Evolutionary conservation across 2,797 vertebrate genomes (phyloP), one percentile per base, ranked within the genome.

Genomic region (Dicrostonyx torquatus): DNA sequence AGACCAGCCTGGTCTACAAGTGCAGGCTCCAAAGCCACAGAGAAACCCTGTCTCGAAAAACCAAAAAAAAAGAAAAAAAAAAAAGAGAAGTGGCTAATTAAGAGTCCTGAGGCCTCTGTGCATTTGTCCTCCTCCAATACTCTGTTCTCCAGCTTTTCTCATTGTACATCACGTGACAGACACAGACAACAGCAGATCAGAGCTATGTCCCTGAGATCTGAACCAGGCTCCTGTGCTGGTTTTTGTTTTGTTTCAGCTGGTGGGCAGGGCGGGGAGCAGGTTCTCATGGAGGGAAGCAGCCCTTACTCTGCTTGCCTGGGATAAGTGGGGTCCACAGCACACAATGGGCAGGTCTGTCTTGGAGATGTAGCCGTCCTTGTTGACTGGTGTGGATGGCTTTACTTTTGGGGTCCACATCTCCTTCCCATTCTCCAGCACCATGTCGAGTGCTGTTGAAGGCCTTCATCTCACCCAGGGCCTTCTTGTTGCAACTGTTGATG

Each of bases 381-480:
- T 99, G 82, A 99, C 99, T 0, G 99, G 99, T 93, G 99, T 99
- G 0, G 99, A 99, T 82, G 99, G 99, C 98, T 99, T 99, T 99
- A 0, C 99, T 98, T 87, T 98, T 98, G 77, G 98, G 98, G 99
- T 99, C 99, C 99, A 99, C 99, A 99, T 99, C 98, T 99, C 99
- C 96, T 99, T 99, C 86, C 99, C 99, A 0, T 99, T 99, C 97
- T 99, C 99, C 95, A 99, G 97, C 50, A 99, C 99, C 99, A 99
- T 99, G 98, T 99, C 97, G 93, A 98, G 83, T 98, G 98, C 90
- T 98, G 58, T 26, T 64, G n/a, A 11, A 40, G 84, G 10, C 66
- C 66, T 55, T 55, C n/a, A 40, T 24, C 34, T 86, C 22, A 62
- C 83, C 64, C 24, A 18, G 6, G 43, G 24, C 31, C 62, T 66